Evolutionary conservation across 2,888 invertebrate species (phyloP).

Genomic region (Phasia obesa): DNA sequence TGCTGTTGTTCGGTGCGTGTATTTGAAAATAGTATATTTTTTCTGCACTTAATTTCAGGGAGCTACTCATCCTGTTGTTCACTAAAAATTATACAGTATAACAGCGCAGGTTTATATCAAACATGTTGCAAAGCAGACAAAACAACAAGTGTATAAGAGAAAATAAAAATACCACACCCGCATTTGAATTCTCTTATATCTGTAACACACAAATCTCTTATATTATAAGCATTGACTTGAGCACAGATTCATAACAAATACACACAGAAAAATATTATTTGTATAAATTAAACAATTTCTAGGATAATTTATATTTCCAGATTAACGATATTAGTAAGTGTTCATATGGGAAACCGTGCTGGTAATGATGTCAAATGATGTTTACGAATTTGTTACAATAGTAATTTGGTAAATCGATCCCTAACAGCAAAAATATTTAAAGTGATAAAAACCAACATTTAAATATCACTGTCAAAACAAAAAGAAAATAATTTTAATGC

Average conservation of each 20-base stretch:
- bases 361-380: too few relatives aligned
- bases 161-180: conserved; percentile 58
- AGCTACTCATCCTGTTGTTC: neutral
- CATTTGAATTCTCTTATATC: conserved; percentile 33
- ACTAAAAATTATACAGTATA: neutral
- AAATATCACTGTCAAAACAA: too few relatives aligned
- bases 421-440: too few relatives aligned
- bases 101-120: conserved; percentile 15
- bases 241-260: neutral
- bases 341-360: too few relatives aligned
- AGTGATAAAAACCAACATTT: too few relatives aligned
- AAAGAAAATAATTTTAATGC: too few relatives aligned
- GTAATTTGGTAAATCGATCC: too few relatives aligned
- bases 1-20: conserved; percentile 28
- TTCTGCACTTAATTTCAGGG: neutral
- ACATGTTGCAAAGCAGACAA: conserved; percentile 30
- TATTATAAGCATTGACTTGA: neutral
- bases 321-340: too few relatives aligned
- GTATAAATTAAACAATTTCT: too few relatives aligned
- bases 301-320: too few relatives aligned
- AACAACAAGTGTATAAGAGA: conserved; percentile 31
- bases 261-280: neutral
- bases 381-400: too few relatives aligned
- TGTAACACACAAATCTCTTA: neutral
- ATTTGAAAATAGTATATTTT: conserved; percentile 6